Evolutionary conservation across 2,797 vertebrate genomes (phyloP), one percentile per base, ranked within the genome.

Genomic region (Clarias pachynema): DNA sequence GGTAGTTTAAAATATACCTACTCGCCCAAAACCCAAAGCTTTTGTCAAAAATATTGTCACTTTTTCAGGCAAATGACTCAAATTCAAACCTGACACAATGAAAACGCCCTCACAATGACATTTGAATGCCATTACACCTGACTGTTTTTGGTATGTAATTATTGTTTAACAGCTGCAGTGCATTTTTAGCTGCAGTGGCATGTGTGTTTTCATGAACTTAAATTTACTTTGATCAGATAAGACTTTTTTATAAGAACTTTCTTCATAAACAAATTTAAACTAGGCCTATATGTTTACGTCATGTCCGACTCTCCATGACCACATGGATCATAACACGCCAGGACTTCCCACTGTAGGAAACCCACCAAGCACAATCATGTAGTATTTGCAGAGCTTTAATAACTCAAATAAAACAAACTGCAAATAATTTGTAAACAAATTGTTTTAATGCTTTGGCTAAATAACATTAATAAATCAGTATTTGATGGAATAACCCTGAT

Each of bases 131-230:
- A 40, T 24, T 24, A 14, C 34, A 14, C 2, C 9, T 24, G 20
- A 4, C 69, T 14, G 16, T 24, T 70, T 40, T 24, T 22, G 1
- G 22, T 44, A 44, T 14, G 37, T 44, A 18, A 26, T 26, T 26
- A 24, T 24, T 1, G 1, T 26, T 53, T 49, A 53, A 73, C 40
- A 18, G 24, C 9, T 57, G 29, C 9, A 10, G n/a, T 57, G 44
- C 1, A 18, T 53, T 69, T 83, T 79, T 81, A 40, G 78, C 85
- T 79, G 65, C 40, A 44, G 73, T 53, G 26, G 68, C 16, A 44
- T 20, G 59, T 77, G 40, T 85, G 65, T 68, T 72, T 80, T 66
- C 31, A 26, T 56, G 7, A 63, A 63, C 53, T 65, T 4, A 74
- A 44, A 69, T 57, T 34, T 34, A n/a, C 34, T 68, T 53, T n/a